A percentile compares a stretch with the other conserved stretches of the same genome.
phyloP scores from a whole-genome alignment of 1,140 invertebrate species.

The Goniozus legneri region DNA sequence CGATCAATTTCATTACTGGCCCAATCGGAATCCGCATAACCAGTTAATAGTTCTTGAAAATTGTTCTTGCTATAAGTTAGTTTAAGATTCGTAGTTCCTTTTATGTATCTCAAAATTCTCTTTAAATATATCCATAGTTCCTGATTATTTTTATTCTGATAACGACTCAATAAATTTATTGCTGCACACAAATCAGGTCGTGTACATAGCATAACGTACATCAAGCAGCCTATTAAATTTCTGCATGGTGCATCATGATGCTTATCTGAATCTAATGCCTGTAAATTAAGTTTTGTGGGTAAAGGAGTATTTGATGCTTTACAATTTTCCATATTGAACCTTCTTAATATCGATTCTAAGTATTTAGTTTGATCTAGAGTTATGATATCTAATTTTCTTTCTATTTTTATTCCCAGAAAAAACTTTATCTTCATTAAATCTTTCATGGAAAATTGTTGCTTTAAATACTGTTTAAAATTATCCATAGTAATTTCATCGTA shows the following conservation, averaged over 20 bases:
- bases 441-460: neutral
- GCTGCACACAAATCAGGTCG: constrained; percentile 3
- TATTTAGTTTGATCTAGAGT: constrained; percentile 5
- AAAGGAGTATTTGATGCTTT: constrained; percentile 1
- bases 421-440: neutral
- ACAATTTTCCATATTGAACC: constrained; percentile 10
- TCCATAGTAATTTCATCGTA: neutral
- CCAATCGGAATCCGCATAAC: constrained; percentile 10
- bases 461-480: constrained; percentile 4
- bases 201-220: constrained; percentile 5
- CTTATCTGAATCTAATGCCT: neutral
- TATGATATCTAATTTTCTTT: neutral
- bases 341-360: neutral
- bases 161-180: constrained; percentile 3
- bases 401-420: constrained; percentile 6
- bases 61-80: neutral
- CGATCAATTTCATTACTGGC: constrained; percentile 1
- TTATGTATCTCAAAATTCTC: constrained; percentile 8
- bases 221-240: constrained; percentile 7
- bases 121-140: constrained; percentile 6
- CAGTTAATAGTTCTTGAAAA: neutral
- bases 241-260: neutral
- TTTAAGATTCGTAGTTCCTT: constrained; percentile 1
- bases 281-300: neutral
- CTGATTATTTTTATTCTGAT: neutral